These are phyloP conservation scores for Blastobasis lacticolella DNA, from an alignment of 2,888 invertebrate species.

Conservation along the genomic window DNA sequence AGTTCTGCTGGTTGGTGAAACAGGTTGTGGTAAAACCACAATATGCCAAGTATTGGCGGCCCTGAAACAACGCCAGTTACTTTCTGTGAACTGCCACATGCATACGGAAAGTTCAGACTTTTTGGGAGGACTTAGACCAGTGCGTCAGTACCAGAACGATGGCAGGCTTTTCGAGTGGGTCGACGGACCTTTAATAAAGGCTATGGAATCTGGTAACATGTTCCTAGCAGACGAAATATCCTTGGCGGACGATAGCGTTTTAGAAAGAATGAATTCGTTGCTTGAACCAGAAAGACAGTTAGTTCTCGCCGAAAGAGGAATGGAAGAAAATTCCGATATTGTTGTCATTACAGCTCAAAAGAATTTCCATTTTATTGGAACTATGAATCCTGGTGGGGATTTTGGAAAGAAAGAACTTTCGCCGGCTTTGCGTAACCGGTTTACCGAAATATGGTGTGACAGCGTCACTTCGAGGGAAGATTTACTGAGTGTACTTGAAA, in stretches of 20 bases:
- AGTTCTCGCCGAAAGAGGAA: slow-evolving; percentile 92
- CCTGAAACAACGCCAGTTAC: slow-evolving; percentile 77
- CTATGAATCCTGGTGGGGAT: slow-evolving; percentile 99
- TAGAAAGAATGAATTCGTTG: slow-evolving; percentile 97
- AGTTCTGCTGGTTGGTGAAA: slow-evolving; percentile 95
- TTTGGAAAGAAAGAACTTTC: slow-evolving; percentile 99
- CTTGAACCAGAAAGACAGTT: slow-evolving; percentile 94
- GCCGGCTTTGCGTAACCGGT: slow-evolving; percentile 96
- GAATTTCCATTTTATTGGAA: slow-evolving; percentile 93
- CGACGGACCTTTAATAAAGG: slow-evolving; percentile 94
- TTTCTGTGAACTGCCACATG: slow-evolving; percentile 97
- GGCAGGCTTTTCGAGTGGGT: slow-evolving; percentile 95
- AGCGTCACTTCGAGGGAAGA: slow-evolving; percentile 82
- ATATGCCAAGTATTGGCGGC: slow-evolving; percentile 91
- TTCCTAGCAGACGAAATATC: slow-evolving; percentile 99
- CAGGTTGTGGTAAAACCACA: slow-evolving; percentile 98
- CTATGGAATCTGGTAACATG: slow-evolving; percentile 90
- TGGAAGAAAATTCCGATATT: slow-evolving; percentile 73
- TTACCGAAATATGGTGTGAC: slow-evolving; percentile 99
- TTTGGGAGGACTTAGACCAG: slow-evolving; percentile 94
- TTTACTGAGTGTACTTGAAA: slow-evolving; percentile 84
- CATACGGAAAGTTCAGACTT: slow-evolving; percentile 99
- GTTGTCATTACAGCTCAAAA: slow-evolving; percentile 79
- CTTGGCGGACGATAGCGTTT: slow-evolving; percentile 96
- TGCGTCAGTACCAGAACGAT: slow-evolving; percentile 77